Evolutionary conservation across 2,888 invertebrate species (phyloP).

Genomic region (Chrysotoxum bicinctum): DNA sequence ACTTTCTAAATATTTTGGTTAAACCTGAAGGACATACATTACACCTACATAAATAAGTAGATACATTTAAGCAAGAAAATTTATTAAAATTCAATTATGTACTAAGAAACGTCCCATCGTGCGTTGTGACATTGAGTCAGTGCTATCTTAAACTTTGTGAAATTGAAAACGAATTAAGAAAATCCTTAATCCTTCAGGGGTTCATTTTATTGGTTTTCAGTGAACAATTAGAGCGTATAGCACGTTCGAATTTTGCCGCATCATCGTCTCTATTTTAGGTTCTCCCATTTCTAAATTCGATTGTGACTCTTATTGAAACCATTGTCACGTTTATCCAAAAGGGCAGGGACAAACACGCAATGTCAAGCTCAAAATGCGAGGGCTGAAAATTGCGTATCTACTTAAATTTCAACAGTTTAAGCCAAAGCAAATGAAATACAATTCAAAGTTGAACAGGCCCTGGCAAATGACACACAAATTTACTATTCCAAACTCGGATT

Average conservation of each 20-base stretch:
- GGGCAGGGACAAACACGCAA: not conserved
- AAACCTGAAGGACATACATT: not conserved
- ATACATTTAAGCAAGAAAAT: not conserved
- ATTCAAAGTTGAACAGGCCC: not conserved
- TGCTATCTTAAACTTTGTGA: not conserved
- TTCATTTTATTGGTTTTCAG: not conserved
- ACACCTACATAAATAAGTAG: not conserved
- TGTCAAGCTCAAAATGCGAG: not conserved
- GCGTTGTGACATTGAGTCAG: not conserved
- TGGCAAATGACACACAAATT: not conserved
- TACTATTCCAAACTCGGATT: not conserved
- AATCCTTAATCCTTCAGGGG: not conserved
- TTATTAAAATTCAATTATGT: conserved; percentile 9
- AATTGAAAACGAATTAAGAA: not conserved
- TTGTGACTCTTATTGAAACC: not conserved
- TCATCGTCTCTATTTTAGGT: not conserved
- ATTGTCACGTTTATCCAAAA: conserved; percentile 9
- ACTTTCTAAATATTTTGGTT: not conserved
- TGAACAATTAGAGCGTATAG: not conserved
- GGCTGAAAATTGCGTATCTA: not conserved
- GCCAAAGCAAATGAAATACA: no score
- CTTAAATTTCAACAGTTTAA: not conserved
- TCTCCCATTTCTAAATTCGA: no score
- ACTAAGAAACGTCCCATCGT: not conserved
- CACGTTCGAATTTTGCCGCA: not conserved